Evolutionary conservation across 2,888 invertebrate genomes (phyloP).

Genomic region (Parnassius mnemosyne): DNA sequence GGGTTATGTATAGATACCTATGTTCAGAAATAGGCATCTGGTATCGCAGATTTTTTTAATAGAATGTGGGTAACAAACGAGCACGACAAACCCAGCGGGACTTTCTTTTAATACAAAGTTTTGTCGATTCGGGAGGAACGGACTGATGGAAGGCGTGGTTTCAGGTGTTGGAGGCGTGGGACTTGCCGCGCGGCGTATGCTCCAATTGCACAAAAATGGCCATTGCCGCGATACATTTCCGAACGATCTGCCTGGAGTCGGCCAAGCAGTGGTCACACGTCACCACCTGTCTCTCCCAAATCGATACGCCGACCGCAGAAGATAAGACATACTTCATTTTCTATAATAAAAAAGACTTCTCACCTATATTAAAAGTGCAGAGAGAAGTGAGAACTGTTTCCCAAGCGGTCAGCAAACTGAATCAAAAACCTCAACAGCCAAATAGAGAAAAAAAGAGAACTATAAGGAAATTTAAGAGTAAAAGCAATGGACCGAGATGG

Average conservation of each 20-base stretch:
- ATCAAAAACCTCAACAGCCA: constrained; percentile 7
- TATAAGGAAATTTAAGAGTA: constrained; percentile 17
- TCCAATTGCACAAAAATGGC: constrained; percentile 49
- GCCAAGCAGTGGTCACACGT: constrained; percentile 48
- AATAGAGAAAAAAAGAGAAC: constrained; percentile 7
- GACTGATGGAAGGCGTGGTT: constrained; percentile 67
- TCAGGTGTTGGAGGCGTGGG: constrained; percentile 61
- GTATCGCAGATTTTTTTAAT: no score
- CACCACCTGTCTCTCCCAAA: constrained; percentile 37
- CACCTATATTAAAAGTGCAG: constrained; percentile 40
- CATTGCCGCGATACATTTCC: constrained; percentile 49
- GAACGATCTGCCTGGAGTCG: constrained; percentile 49
- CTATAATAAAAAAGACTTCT: constrained; percentile 37
- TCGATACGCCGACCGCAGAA: constrained; percentile 35
- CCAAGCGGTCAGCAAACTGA: constrained; percentile 42
- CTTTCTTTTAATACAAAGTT: no score
- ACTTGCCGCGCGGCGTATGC: constrained; percentile 58
- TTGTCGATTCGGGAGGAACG: constrained; percentile 38
- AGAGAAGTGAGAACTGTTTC: constrained; percentile 30
- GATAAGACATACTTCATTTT: constrained; percentile 51
- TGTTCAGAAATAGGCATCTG: no score
- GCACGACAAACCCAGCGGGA: no score
- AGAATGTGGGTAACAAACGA: no score
- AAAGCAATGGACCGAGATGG: constrained; percentile 25
- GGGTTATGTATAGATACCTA: no score